Conservation (phyloP, 1,140 invertebrate species). For the Odontomachus brunneus region DNA sequence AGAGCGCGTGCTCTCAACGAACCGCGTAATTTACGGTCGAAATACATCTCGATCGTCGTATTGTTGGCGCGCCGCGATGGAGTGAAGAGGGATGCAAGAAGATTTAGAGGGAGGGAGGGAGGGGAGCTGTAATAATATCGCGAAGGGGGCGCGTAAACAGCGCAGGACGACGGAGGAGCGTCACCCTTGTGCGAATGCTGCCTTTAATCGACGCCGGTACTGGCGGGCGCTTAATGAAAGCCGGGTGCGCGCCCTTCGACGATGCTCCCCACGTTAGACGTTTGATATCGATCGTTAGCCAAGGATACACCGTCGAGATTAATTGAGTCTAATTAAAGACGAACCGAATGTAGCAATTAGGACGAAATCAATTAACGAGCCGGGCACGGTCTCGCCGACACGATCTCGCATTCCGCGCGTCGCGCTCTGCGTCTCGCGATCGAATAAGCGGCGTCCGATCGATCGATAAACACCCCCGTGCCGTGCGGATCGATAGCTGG, state of each 20-base stretch:
- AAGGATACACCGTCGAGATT: conserved; percentile 73
- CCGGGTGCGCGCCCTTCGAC: conserved; percentile 15
- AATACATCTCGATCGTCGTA: background rate
- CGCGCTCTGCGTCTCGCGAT: conserved; percentile 24
- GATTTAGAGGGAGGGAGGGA: too few species aligned
- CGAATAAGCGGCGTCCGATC: conserved; percentile 17
- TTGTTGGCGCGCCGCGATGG: background rate
- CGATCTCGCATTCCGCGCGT: conserved; percentile 39
- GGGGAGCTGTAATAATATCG: background rate
- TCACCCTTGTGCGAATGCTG: conserved; percentile 33
- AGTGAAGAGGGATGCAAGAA: too few species aligned
- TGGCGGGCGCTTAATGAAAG: conserved; percentile 56
- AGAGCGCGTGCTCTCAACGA: background rate
- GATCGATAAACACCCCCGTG: background rate
- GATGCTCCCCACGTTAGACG: conserved; percentile 54
- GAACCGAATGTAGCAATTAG: conserved; percentile 79
- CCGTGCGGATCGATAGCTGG: background rate
- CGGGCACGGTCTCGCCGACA: conserved; percentile 32
- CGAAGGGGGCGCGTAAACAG: conserved; percentile 1
- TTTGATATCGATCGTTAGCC: conserved; percentile 64
- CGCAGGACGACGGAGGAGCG: background rate
- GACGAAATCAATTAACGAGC: conserved; percentile 80
- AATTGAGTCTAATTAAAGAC: conserved; percentile 80
- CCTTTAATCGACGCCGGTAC: conserved; percentile 61
- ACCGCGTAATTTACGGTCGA: background rate